phyloP scores from a whole-genome alignment of 2,888 invertebrate genomes.

The Macrosoma leucophasiata region DNA sequence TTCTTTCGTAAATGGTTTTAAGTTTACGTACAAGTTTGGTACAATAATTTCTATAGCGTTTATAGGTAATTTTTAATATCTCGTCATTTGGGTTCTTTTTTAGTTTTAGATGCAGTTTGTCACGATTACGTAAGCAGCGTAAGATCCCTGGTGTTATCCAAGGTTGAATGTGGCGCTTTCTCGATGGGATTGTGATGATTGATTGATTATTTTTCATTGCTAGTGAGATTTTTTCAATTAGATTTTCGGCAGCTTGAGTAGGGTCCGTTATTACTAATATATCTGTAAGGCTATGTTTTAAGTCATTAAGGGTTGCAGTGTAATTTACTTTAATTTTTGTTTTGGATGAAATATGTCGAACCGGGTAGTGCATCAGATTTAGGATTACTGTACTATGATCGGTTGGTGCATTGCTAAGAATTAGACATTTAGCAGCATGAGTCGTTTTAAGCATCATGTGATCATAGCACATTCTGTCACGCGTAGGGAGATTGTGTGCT shows the following conservation, averaged over 20 bases:
- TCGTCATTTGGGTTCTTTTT: conserved; percentile 1
- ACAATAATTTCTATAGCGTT: conserved; percentile 8
- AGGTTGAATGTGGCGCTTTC: neutral
- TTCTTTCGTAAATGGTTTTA: conserved; percentile 1
- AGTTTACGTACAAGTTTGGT: conserved; percentile 1
- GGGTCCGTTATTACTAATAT: neutral
- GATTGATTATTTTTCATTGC: too few relatives aligned
- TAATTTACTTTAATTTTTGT: conserved; percentile 3
- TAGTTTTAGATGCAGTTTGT: conserved; percentile 2
- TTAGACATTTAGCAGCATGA: neutral
- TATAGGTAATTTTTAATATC: conserved; percentile 6
- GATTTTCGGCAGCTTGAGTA: too few relatives aligned
- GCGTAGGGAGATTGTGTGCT: conserved; percentile 25
- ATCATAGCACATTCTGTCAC: conserved; percentile 24
- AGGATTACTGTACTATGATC: conserved; percentile 7
- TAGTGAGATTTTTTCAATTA: too few relatives aligned
- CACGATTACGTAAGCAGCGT: conserved; percentile 1
- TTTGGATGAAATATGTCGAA: too few relatives aligned
- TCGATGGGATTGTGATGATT: neutral
- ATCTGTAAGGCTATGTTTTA: too few relatives aligned
- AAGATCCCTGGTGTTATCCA: neutral
- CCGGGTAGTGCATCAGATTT: too few relatives aligned
- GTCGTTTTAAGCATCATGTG: conserved; percentile 20
- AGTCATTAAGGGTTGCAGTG: too few relatives aligned
- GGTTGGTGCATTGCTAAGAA: conserved; percentile 5